Base-by-base conservation (phyloP, 2,113 vertebrate genomes). In the Capricornis sumatraensis region DNA sequence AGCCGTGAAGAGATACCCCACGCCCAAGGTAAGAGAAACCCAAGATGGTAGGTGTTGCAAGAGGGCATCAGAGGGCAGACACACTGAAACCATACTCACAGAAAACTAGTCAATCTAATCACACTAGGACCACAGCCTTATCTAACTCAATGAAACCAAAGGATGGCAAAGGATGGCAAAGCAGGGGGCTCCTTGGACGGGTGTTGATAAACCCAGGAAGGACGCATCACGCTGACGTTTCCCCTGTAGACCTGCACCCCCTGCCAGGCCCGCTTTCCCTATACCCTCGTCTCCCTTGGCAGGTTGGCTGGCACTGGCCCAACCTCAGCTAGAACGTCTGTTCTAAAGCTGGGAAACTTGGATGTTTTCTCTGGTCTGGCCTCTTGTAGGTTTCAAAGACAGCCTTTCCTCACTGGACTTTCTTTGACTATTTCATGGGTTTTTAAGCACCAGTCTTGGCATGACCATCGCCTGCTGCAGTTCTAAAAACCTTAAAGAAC, bases 161-260 rank as follows among this genome's bases (percentile, higher is more conserved):
- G 78, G 74, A 60, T 71, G 87, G 40, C 76, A 92, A 16, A 97
- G 81, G 76, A 60, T 71, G 87, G 40, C 76, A 92, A 81, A 87
- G 93, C 83, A 33, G 92, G n/a, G 89, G 97, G 71, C 23, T 94
- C 57, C 95, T 96, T 97, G 71, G n/a, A 85, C 62, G 50, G 17
- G 53, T 82, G 64, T 23, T 97, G 93, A 98, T 95, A 95, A 97
- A 97, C 47, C 89, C 76, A 91, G 91, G 84, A 64, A 96, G 53
- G 92, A 96, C 91, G 81, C 47, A 53, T 1, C 58, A 57, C 60
- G 28, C 83, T 89, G 93, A 89, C 89, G 64, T 78, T 87, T 10
- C n/a, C 97, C 91, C 89, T 81, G 40, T 40, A 3, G 0, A 3
- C 87, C 93, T 84, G 95, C 81, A 52, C 23, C 76, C 43, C 0